These are phyloP conservation scores for Epirrhoe tristata DNA, from an alignment of 2,888 invertebrate genomes.

Conservation along the genomic window DNA sequence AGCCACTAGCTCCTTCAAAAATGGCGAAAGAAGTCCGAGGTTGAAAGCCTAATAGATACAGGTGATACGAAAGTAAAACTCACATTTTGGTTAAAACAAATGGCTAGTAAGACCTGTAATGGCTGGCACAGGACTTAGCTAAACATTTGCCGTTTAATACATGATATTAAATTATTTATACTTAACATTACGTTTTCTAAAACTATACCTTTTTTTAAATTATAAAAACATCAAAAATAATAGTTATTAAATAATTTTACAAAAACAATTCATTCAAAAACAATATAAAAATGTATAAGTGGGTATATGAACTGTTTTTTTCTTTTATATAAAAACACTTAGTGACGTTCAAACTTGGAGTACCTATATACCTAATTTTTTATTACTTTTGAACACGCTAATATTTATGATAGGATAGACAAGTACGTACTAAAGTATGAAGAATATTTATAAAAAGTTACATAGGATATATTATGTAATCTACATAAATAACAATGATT, in stretches of 20 bases:
- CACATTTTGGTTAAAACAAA: slow-evolving; percentile 60
- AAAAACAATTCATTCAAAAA: slow-evolving; percentile 45
- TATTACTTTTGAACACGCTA: slow-evolving; percentile 49
- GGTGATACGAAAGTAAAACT: slow-evolving; percentile 53
- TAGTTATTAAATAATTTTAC: slow-evolving; percentile 44
- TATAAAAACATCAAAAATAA: slow-evolving; percentile 36
- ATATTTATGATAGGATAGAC: not conserved
- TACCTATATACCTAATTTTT: slow-evolving; percentile 25
- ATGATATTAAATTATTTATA: slow-evolving; percentile 41
- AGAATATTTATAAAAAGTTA: slow-evolving; percentile 15
- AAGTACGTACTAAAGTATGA: slow-evolving; percentile 12
- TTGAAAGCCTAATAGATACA: not conserved
- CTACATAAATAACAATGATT: slow-evolving; percentile 29
- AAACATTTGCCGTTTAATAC: slow-evolving; percentile 66
- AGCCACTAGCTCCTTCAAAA: too few relatives aligned
- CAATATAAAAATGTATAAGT: slow-evolving; percentile 52
- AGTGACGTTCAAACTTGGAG: slow-evolving; percentile 43
- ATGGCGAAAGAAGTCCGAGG: too few relatives aligned
- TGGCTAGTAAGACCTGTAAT: slow-evolving; percentile 73
- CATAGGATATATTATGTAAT: slow-evolving; percentile 18
- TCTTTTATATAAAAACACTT: slow-evolving; percentile 79
- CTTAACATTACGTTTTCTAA: slow-evolving; percentile 48
- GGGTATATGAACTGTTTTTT: slow-evolving; percentile 80
- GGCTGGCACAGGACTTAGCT: slow-evolving; percentile 76
- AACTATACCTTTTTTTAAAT: slow-evolving; percentile 31